Conservation (phyloP, 1,140 invertebrate species). For the Halyomorpha halys region DNA sequence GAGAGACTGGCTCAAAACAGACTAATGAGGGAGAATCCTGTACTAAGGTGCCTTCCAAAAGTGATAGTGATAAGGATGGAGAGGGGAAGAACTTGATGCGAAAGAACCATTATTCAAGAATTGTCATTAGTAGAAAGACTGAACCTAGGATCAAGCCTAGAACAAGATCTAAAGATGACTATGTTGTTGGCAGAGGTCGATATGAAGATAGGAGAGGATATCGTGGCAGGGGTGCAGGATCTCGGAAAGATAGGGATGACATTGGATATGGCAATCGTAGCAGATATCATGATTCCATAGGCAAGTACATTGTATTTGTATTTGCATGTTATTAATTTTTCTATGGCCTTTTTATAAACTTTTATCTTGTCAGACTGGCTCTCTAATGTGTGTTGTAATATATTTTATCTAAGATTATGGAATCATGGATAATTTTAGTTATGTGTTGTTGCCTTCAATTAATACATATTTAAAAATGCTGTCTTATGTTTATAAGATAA, state of each 20-base stretch:
- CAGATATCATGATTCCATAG: conserved; percentile 10
- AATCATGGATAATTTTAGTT: too few species aligned
- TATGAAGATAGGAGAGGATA: conserved; percentile 15
- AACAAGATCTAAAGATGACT: conserved; percentile 26
- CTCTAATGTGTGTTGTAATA: background rate
- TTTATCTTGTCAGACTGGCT: background rate
- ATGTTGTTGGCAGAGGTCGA: conserved; percentile 36
- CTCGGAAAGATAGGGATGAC: conserved; percentile 5
- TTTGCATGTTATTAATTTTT: background rate
- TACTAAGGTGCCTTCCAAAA: background rate
- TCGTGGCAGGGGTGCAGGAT: background rate
- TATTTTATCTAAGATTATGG: background rate
- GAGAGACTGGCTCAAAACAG: conserved; percentile 15
- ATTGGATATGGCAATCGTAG: background rate
- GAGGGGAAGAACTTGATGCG: background rate
- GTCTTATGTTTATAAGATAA: too few species aligned
- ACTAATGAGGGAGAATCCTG: background rate
- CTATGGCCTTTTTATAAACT: too few species aligned
- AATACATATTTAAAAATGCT: background rate
- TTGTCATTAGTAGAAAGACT: conserved; percentile 3
- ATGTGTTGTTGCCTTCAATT: background rate
- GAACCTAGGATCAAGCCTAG: conserved; percentile 1
- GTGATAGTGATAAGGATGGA: conserved; percentile 10
- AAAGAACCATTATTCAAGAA: conserved; percentile 10
- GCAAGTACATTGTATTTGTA: conserved; percentile 2